Conservation (phyloP, 2,888 invertebrate genomes). For the Trissolcus brochymenae region DNA sequence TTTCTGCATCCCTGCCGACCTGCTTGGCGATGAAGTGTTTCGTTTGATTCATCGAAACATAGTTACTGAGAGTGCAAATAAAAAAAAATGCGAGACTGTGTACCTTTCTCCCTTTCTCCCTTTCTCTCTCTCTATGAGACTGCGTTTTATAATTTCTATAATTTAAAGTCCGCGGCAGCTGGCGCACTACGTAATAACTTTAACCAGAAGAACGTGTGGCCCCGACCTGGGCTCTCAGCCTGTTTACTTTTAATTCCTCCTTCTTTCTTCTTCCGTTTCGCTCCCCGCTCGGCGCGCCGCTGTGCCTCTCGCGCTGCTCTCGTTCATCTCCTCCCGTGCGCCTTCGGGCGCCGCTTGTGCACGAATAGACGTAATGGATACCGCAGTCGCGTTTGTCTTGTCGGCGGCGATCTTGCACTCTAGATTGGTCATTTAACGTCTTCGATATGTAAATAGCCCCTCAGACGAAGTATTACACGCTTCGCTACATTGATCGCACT, state of each 20-base stretch:
- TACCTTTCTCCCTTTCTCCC: conserved; percentile 64
- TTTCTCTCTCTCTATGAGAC: conserved; percentile 68
- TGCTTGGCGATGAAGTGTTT: conserved; percentile 24
- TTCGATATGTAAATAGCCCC: conserved; percentile 45
- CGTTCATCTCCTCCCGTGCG: conserved; percentile 4
- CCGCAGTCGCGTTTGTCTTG: conserved; percentile 39
- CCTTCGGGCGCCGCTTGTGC: conserved; percentile 21
- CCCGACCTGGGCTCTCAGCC: conserved; percentile 63
- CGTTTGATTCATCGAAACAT: conserved; percentile 44
- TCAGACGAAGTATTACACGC: conserved; percentile 35
- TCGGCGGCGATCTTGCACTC: conserved; percentile 19
- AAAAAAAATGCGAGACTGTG: conserved; percentile 60
- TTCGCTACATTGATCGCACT: conserved; percentile 42
- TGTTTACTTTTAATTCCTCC: conserved; percentile 73
- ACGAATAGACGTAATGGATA: conserved; percentile 30
- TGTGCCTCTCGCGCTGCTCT: conserved; percentile 1
- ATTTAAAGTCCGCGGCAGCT: conserved; percentile 76
- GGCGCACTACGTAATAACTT: conserved; percentile 76
- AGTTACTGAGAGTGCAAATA: conserved; percentile 47
- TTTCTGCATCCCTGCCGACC: background rate
- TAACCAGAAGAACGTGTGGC: conserved; percentile 74
- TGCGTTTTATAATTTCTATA: conserved; percentile 76
- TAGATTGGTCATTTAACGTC: conserved; percentile 41
- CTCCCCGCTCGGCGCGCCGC: conserved; percentile 20
- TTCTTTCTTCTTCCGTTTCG: conserved; percentile 52